These are phyloP conservation scores for Subacronicta megacephala DNA, from an alignment of 2,888 invertebrate species.

Conservation along the genomic window DNA sequence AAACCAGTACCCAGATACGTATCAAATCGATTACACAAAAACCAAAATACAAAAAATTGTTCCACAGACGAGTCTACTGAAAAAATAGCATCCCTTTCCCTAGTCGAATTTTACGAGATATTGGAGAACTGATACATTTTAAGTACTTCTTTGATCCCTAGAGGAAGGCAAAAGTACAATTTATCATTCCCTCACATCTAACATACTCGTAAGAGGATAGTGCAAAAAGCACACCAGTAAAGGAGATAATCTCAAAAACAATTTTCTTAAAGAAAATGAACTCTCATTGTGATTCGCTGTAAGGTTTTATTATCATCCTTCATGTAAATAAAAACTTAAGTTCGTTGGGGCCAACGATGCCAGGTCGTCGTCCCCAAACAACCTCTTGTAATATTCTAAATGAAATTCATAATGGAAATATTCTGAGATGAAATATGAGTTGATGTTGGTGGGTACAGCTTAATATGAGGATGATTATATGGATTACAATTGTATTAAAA, in stretches of 20 bases:
- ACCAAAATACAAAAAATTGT: conserved; percentile 2
- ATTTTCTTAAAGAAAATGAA: conserved; percentile 55
- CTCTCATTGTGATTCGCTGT: conserved; percentile 44
- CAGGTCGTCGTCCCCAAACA: conserved; percentile 42
- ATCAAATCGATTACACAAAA: not conserved
- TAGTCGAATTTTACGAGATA: conserved; percentile 7
- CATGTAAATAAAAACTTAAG: conserved; percentile 52
- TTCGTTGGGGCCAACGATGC: conserved; percentile 30
- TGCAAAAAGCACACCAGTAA: conserved; percentile 31
- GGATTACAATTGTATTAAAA: conserved; percentile 27
- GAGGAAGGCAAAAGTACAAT: conserved; percentile 30
- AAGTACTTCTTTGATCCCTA: conserved; percentile 5
- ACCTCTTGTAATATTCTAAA: conserved; percentile 55
- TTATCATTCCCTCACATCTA: conserved; percentile 39
- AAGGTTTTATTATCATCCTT: conserved; percentile 51
- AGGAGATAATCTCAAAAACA: conserved; percentile 51
- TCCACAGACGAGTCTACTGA: not conserved
- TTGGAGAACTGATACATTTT: conserved; percentile 3
- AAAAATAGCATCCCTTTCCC: not conserved
- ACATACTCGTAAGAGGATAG: conserved; percentile 38
- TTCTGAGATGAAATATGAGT: conserved; percentile 40
- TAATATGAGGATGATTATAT: conserved; percentile 41
- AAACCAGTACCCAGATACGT: no score
- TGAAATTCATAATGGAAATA: conserved; percentile 55
- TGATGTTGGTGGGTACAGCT: conserved; percentile 24